A percentile compares a stretch with the other conserved stretches of the same genome.
Conservation (phyloP, 1,140 invertebrate species). For the Lethrus apterus region DNA sequence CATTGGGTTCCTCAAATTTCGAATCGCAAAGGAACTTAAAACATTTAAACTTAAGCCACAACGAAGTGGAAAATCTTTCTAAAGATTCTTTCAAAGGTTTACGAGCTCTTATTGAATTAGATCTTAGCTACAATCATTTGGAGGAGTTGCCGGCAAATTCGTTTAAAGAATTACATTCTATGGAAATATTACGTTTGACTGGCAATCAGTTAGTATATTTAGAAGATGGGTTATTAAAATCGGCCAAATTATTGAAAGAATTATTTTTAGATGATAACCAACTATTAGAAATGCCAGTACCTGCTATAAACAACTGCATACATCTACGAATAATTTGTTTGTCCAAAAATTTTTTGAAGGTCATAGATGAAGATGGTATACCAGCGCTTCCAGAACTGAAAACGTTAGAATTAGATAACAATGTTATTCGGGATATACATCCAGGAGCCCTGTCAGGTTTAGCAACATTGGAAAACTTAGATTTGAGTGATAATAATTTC, state of each 20-base stretch:
- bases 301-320: constrained; percentile 55
- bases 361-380: constrained; percentile 57
- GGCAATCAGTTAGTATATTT: constrained; percentile 67
- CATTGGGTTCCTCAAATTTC: constrained; percentile 72
- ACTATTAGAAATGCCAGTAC: constrained; percentile 64
- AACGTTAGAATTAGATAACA: constrained; percentile 58
- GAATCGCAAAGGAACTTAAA: constrained; percentile 62
- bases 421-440: constrained; percentile 63
- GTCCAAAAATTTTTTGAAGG: constrained; percentile 64
- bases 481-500: constrained; percentile 76
- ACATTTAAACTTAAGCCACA: constrained; percentile 68
- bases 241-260: constrained; percentile 58
- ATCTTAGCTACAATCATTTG: constrained; percentile 72
- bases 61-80: constrained; percentile 59
- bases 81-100: constrained; percentile 72
- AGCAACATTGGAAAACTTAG: constrained; percentile 59
- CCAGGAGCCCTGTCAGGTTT: constrained; percentile 61
- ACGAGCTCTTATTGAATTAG: constrained; percentile 55
- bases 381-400: constrained; percentile 59
- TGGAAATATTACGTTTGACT: constrained; percentile 67
- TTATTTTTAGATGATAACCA: constrained; percentile 68
- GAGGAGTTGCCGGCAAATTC: constrained; percentile 59
- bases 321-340: constrained; percentile 61
- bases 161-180: constrained; percentile 61
- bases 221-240: constrained; percentile 61